These are phyloP conservation scores for Larimichthys polyactis DNA, from an alignment of 2,113 vertebrate species.

Conservation along the genomic window DNA sequence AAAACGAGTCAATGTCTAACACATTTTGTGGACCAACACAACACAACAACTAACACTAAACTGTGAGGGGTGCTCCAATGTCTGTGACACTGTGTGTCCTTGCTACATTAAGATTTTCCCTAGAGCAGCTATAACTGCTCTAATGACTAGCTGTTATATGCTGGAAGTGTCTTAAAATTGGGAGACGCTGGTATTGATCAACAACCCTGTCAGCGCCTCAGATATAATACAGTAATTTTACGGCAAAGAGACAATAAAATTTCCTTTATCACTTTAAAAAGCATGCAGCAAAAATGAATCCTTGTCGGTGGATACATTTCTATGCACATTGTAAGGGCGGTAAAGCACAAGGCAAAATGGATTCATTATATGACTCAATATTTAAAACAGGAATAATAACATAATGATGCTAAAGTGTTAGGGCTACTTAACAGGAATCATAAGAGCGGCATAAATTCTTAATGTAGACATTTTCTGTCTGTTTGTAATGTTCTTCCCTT, in stretches of 20 bases:
- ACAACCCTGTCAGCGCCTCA: constrained; percentile 18
- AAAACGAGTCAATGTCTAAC: neutral
- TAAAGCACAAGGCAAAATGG: neutral
- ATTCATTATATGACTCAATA: constrained; percentile 39
- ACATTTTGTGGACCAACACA: neutral
- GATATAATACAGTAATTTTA: constrained; percentile 31
- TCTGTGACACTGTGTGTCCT: constrained; percentile 29
- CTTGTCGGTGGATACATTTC: neutral
- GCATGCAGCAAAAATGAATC: neutral
- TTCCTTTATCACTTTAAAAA: constrained; percentile 32
- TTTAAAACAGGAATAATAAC: constrained; percentile 27
- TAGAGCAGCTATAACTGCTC: constrained; percentile 5
- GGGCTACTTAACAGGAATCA: constrained; percentile 25
- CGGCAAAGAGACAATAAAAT: constrained; percentile 41
- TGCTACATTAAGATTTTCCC: constrained; percentile 37
- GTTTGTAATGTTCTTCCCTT: constrained; percentile 1
- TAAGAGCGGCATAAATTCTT: constrained; percentile 29
- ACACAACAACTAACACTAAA: neutral
- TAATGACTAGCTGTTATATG: constrained; percentile 31
- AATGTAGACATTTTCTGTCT: neutral
- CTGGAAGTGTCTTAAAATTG: constrained; percentile 27
- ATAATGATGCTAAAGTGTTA: constrained; percentile 33
- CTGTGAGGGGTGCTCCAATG: constrained; percentile 19
- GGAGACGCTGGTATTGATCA: constrained; percentile 46
- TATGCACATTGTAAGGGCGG: constrained; percentile 13